phyloP scores from a whole-genome alignment of 2,797 vertebrate species.

The Pterois miles region DNA sequence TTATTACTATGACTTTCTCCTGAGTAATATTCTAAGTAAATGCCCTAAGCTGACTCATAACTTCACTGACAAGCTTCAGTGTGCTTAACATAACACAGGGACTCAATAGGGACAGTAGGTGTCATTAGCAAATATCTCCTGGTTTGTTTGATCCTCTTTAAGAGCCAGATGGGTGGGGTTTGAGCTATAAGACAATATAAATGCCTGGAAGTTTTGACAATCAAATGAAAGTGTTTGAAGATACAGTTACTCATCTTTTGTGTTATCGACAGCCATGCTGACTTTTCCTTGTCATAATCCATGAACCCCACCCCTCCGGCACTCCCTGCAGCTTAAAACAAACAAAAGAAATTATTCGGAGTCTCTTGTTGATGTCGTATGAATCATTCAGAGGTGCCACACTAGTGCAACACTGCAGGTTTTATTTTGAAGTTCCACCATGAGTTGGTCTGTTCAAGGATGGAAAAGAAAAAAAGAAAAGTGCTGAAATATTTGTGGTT shows the following conservation, averaged over 20 bases:
- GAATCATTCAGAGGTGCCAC: not conserved
- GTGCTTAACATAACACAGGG: not conserved
- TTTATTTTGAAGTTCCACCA: not conserved
- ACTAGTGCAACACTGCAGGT: not conserved
- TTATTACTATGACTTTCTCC: not conserved
- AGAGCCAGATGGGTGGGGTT: conserved; percentile 39
- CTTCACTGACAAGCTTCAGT: not conserved
- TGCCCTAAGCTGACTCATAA: not conserved
- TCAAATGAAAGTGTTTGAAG: conserved; percentile 27
- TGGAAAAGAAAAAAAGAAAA: not conserved
- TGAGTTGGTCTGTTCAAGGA: not conserved
- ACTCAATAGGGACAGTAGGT: conserved; percentile 17
- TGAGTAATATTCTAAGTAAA: not conserved
- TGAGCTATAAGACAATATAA: conserved; percentile 6
- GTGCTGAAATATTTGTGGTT: conserved; percentile 46
- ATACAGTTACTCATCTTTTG: conserved; percentile 22
- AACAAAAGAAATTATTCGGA: conserved; percentile 48
- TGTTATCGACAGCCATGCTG: conserved; percentile 6
- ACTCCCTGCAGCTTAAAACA: conserved; percentile 54
- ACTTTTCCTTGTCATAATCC: conserved; percentile 11
- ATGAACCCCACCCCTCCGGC: conserved; percentile 36
- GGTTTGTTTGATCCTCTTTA: conserved; percentile 21
- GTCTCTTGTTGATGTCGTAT: conserved; percentile 12
- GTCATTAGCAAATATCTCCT: conserved; percentile 47
- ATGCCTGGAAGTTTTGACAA: conserved; percentile 36